phyloP scores from a whole-genome alignment of 2,888 invertebrate genomes.

The Xylota sylvarum region DNA sequence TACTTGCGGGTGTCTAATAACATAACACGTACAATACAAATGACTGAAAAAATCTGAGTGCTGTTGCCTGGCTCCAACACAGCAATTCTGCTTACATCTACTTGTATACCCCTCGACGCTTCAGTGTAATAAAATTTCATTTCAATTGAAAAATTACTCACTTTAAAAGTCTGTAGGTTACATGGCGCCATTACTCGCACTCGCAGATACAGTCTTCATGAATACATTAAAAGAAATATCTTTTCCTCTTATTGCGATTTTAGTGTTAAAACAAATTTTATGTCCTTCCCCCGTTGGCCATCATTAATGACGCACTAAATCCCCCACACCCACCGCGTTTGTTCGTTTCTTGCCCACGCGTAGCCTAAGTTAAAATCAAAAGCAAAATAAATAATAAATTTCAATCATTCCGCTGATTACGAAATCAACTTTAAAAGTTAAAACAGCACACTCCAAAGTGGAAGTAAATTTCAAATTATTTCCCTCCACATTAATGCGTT shows the following conservation, averaged over 20 bases:
- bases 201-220: constrained; percentile 2
- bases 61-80: too few species aligned
- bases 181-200: constrained; percentile 9
- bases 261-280: constrained; percentile 28
- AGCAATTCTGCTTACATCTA: too few species aligned
- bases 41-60: too few species aligned
- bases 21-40: too few species aligned
- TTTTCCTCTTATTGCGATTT: constrained; percentile 23
- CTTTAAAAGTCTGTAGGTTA: constrained; percentile 14
- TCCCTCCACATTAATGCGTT: constrained; percentile 64
- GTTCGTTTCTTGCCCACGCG: constrained; percentile 11
- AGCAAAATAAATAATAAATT: constrained; percentile 68
- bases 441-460: constrained; percentile 57
- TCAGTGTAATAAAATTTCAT: constrained; percentile 8
- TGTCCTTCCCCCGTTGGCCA: background rate
- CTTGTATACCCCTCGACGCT: background rate
- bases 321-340: background rate
- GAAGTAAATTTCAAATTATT: constrained; percentile 73
- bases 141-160: constrained; percentile 5
- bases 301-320: constrained; percentile 16
- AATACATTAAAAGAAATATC: constrained; percentile 25
- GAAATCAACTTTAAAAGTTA: constrained; percentile 62
- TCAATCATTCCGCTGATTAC: constrained; percentile 65
- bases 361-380: constrained; percentile 53
- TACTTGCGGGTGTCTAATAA: too few species aligned